A percentile compares a stretch with the other conserved stretches of the same genome.
phyloP scores from a whole-genome alignment of 2,888 invertebrate species.

The Agriopis aurantiaria region DNA sequence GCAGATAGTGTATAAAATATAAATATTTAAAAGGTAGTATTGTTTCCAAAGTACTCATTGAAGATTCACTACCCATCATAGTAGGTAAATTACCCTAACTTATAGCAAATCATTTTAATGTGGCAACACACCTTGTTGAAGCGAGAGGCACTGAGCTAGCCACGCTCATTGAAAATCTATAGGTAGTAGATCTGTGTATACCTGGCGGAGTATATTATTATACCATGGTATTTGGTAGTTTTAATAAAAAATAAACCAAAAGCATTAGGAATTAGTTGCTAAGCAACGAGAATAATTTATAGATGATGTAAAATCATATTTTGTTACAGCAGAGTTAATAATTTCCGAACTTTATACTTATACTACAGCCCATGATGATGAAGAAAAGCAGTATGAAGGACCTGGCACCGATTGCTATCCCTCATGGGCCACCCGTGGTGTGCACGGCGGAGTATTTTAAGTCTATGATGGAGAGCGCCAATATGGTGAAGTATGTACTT shows the following conservation, averaged over 20 bases:
- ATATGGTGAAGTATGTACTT: conserved; percentile 79
- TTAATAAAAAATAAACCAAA: background rate
- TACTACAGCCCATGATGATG: conserved; percentile 49
- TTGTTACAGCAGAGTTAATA: background rate
- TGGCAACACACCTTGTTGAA: too few relatives aligned
- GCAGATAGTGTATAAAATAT: too few relatives aligned
- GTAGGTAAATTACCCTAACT: too few relatives aligned
- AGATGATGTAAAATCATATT: background rate
- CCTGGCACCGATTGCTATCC: conserved; percentile 80
- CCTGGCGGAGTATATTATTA: too few relatives aligned
- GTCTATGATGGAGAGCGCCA: conserved; percentile 81
- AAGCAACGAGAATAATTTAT: conserved; percentile 12
- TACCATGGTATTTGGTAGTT: background rate
- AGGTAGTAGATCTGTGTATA: too few relatives aligned
- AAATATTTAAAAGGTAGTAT: too few relatives aligned
- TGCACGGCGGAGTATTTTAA: conserved; percentile 83
- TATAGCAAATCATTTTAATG: too few relatives aligned
- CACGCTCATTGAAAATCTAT: too few relatives aligned
- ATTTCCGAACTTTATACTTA: background rate
- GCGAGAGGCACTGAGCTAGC: too few relatives aligned
- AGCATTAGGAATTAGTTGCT: background rate
- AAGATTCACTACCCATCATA: too few relatives aligned
- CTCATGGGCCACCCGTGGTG: conserved; percentile 82
- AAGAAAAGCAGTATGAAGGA: conserved; percentile 69
- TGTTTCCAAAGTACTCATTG: too few relatives aligned